A percentile compares a stretch with the other conserved stretches of the same genome.
Evolutionary conservation across 2,888 invertebrate species (phyloP).

Genomic region (Lottia scabra): DNA sequence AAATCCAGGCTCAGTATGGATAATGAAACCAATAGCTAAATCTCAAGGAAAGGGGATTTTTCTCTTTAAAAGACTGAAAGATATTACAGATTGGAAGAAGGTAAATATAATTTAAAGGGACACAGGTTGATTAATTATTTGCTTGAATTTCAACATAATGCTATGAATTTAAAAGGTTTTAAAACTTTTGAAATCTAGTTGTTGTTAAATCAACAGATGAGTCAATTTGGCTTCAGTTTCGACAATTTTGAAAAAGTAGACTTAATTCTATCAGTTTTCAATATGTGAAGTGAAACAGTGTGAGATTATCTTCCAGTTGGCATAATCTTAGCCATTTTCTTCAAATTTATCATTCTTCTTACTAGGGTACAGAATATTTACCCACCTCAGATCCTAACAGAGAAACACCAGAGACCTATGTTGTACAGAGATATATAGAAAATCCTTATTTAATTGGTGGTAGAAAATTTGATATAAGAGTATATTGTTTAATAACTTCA

Average conservation of each 20-base stretch:
- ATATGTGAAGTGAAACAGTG: no score
- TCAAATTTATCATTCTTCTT: no score
- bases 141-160: no score
- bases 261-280: no score
- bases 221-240: no score
- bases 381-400: conserved; percentile 60
- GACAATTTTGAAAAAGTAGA: no score
- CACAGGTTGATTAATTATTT: no score
- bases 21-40: conserved; percentile 76
- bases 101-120: conserved; percentile 26
- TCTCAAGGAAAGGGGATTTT: conserved; percentile 77
- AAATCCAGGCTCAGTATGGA: conserved; percentile 75
- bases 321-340: no score
- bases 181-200: no score
- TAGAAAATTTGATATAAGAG: conserved; percentile 76
- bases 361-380: conserved; percentile 62
- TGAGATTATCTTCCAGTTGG: no score
- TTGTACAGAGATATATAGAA: conserved; percentile 75
- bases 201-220: no score
- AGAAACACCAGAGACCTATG: conserved; percentile 69
- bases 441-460: conserved; percentile 75
- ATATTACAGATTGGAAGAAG: conserved; percentile 73
- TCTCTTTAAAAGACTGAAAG: conserved; percentile 73
- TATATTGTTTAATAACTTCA: conserved; percentile 76
- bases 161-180: no score